phyloP scores from a whole-genome alignment of 2,888 invertebrate genomes.

The Galerucella nymphaeae region DNA sequence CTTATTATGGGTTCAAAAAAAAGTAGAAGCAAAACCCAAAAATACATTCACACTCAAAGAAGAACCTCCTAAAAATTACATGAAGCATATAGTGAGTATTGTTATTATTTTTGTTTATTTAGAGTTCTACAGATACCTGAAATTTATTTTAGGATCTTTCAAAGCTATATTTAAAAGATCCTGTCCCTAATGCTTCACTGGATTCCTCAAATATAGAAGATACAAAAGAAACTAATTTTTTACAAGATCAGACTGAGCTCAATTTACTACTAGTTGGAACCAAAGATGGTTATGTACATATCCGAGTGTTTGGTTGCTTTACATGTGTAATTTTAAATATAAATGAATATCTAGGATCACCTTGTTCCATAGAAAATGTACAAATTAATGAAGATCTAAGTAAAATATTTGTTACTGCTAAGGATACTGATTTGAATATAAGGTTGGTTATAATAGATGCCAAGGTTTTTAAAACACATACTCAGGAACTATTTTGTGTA shows the following conservation, averaged over 20 bases:
- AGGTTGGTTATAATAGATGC: conserved; percentile 69
- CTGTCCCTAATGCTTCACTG: conserved; percentile 62
- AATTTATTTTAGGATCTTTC: conserved; percentile 59
- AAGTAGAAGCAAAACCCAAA: conserved; percentile 50
- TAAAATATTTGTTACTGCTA: conserved; percentile 74
- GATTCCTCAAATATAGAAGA: conserved; percentile 69
- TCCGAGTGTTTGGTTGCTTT: conserved; percentile 88
- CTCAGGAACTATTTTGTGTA: conserved; percentile 76
- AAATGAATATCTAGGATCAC: conserved; percentile 68
- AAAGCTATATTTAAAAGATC: conserved; percentile 62
- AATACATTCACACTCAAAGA: conserved; percentile 47
- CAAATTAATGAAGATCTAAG: conserved; percentile 78
- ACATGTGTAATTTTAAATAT: conserved; percentile 79
- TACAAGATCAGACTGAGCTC: conserved; percentile 71
- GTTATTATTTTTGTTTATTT: neutral
- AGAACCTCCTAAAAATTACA: conserved; percentile 55
- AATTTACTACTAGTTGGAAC: conserved; percentile 86
- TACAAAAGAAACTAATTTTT: conserved; percentile 70
- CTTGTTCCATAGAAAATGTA: conserved; percentile 72
- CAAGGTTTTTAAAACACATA: conserved; percentile 73
- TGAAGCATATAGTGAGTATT: conserved; percentile 57
- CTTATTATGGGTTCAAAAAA: conserved; percentile 74
- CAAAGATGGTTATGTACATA: conserved; percentile 75
- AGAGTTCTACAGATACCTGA: neutral
- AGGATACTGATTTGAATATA: conserved; percentile 67